Base-by-base conservation (phyloP, 2,888 invertebrate genomes). In the Lasioglossum pauxillum region DNA sequence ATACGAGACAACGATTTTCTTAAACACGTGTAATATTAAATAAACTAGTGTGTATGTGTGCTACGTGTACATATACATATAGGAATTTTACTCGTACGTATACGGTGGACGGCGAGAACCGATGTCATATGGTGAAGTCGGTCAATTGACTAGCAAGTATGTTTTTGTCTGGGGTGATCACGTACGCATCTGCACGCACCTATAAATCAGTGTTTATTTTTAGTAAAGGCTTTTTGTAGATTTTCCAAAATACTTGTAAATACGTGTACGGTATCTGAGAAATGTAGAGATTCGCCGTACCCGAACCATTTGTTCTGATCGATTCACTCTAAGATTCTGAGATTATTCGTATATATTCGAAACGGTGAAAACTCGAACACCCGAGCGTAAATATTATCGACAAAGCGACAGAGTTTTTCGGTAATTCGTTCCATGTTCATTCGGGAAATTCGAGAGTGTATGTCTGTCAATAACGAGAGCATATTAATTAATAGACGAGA, bases 201-300 rank as follows among this genome's bases (percentile, higher is more conserved):
- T 88, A 88, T 90, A 90, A 90, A 90, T 88, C 92, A 91, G 92
- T 92, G 92, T 93, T 93, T 93, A 93, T 93, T 93, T 93, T 92
- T 93, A 93, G 93, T 91, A 85, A 85, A 83, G 35, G 53, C 75
- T 76, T 27, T 75, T n/a, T 74, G 80, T 73, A 82, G 75, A 87
- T 88, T 91, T 89, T 90, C 80, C 64, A 44, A 85, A 90, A 90
- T 87, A 91, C 76, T 87, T 84, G 84, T 88, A 89, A 90, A 90
- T 90, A 90, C 84, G n/a, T 38, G 71, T 27, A 53, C 72, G 72
- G 71, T 69, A 53, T 0, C 23, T 49, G 60, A 49, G 80, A 79
- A 75, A 86, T 87, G 75, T 79, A 76, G 57, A 71, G 5, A 78
- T 57, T 74, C n/a, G n/a, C n/a, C 19, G 19, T 41, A 31, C 35